Conservation (phyloP, 2,113 vertebrate genomes). For the Podilymbus podiceps region DNA sequence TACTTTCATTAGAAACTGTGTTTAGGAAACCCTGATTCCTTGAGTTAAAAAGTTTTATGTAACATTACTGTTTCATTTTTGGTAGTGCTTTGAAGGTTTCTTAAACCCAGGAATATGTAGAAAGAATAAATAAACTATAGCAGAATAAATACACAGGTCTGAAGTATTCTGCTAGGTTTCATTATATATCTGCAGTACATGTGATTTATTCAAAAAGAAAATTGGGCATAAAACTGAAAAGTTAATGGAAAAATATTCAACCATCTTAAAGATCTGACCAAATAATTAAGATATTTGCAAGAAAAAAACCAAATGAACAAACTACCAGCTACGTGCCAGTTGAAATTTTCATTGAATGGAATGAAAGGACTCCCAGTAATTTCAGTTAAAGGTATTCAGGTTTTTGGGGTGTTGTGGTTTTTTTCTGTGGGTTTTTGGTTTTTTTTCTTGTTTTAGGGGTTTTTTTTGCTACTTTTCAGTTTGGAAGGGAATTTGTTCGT, state of each 20-base stretch:
- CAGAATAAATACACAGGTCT: conserved; percentile 12
- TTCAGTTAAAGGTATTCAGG: background rate
- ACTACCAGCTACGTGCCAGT: background rate
- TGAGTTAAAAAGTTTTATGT: background rate
- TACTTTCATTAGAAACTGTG: background rate
- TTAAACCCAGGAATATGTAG: background rate
- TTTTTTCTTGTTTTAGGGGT: too few species aligned
- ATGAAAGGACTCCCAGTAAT: background rate
- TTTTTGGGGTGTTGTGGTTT: too few species aligned
- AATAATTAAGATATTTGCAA: background rate
- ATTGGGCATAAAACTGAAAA: background rate
- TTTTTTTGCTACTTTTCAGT: background rate
- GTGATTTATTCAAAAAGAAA: background rate
- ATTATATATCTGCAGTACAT: background rate
- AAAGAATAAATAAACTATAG: conserved; percentile 25
- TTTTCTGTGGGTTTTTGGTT: too few species aligned
- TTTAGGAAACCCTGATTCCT: background rate
- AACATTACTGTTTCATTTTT: background rate
- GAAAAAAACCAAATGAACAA: background rate
- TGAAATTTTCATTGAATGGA: background rate
- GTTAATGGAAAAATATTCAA: background rate
- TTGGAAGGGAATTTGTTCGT: background rate
- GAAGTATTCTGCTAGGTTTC: background rate
- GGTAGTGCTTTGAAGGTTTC: conserved; percentile 4
- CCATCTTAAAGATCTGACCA: background rate